These are phyloP conservation scores for Stylophora pistillata DNA, from an alignment of 64 coral and sea anemone species.

Conservation along the genomic window DNA sequence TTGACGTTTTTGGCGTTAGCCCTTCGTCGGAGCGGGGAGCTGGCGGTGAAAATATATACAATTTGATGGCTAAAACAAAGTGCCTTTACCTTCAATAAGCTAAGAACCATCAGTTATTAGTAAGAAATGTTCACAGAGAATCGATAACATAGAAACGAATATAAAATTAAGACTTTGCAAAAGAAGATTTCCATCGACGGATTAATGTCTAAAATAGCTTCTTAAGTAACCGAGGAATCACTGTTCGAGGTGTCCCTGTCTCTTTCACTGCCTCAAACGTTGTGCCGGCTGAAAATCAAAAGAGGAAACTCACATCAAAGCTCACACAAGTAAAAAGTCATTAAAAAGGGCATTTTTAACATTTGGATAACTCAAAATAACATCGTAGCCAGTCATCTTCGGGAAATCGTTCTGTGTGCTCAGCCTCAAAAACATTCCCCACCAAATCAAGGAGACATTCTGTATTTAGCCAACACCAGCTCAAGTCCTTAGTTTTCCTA, in stretches of 20 bases:
- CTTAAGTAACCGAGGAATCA: constrained; percentile 67
- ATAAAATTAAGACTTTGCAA: neutral
- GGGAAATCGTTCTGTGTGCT: too few relatives aligned
- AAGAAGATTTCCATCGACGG: neutral
- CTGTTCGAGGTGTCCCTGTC: constrained; percentile 74
- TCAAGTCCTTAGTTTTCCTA: too few relatives aligned
- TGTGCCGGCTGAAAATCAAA: constrained; percentile 34
- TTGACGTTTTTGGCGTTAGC: too few relatives aligned
- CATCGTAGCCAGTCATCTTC: neutral
- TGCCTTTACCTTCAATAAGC: too few relatives aligned
- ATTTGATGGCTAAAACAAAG: too few relatives aligned
- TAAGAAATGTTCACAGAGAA: too few relatives aligned
- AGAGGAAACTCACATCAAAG: neutral
- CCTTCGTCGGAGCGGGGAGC: too few relatives aligned
- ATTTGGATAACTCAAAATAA: neutral
- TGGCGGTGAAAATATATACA: too few relatives aligned
- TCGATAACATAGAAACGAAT: neutral
- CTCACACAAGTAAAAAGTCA: neutral
- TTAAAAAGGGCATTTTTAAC: neutral
- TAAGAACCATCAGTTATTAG: too few relatives aligned
- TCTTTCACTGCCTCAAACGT: constrained; percentile 34
- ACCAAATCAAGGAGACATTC: too few relatives aligned
- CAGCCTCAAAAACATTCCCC: too few relatives aligned
- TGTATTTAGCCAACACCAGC: too few relatives aligned
- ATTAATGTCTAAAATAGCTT: neutral